Base-by-base conservation (phyloP, 64 coral and sea anemone genomes). In the Dendrophyllia cribrosa region DNA sequence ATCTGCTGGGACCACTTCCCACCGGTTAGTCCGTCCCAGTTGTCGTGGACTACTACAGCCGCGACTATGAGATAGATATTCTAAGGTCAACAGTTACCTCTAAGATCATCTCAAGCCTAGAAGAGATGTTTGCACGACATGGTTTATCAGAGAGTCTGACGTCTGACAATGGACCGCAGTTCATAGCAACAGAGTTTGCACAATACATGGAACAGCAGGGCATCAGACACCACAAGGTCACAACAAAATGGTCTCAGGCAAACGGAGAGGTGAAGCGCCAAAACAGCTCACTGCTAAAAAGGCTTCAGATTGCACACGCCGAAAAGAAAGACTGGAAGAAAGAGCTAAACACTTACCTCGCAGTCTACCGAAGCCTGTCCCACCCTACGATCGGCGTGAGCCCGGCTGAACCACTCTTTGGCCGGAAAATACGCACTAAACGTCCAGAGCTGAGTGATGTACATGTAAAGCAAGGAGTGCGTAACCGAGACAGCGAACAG, bases 371-470 rank as follows among this genome's bases (percentile, higher is more conserved):
- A 25, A 43, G 2, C 17, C 48, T 73, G 20, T 14, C 88, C 34
- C 88, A 79, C 60, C 48, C 74, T 25, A 67, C 49, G 16, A 90
- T 59, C 7, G 75, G 88, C 9, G 49, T 66, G 21, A 79, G 62
- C 58, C 87, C 87, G 17, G 87, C 88, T n/a, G 59, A 78, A 24
- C 26, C 71, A 15, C 66, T 83, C 9, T 83, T 91, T 44, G 69
- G 55, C 5, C 72, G 68, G 19, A 91, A 73, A 79, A 74, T 91
- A 21, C 74, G 89, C 16, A 83, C 77, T 12, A 81, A 83, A 15
- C 25, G 83, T 25, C 89, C 89, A 20, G 89, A 91, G 46, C 51
- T 89, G 1, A 44, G 79, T 23, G 63, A 70, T 19, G 63, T 72
- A 67, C 84, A 67, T 70, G 84, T 87, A 12, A 43, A 72, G 59